Conservation (phyloP, 35 echinoderm and acorn worm genomes). For the Acanthaster planci region DNA sequence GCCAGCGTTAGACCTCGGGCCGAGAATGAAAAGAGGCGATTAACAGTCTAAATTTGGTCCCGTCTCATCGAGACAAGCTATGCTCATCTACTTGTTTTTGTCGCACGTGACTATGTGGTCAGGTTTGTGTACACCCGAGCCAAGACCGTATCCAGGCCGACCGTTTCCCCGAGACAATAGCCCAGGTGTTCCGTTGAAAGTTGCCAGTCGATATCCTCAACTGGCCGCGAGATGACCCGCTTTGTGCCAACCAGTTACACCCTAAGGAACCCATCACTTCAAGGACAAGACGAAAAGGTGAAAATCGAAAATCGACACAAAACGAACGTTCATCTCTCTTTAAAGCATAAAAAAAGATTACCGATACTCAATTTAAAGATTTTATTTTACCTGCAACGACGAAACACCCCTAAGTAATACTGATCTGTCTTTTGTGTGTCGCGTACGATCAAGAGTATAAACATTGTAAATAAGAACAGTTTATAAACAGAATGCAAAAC, state of each 20-base stretch:
- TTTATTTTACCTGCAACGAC: neutral
- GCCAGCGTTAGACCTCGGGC: neutral
- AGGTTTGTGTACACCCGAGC: neutral
- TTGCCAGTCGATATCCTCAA: constrained; percentile 1
- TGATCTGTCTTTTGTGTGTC: neutral
- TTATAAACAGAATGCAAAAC: no score
- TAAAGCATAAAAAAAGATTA: neutral
- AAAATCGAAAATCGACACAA: neutral
- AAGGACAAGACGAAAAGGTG: neutral
- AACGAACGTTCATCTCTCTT: neutral
- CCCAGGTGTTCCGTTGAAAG: constrained; percentile 3
- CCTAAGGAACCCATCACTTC: neutral
- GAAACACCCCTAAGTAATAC: neutral
- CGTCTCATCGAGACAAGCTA: neutral
- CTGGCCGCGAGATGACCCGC: no score
- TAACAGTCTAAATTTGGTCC: neutral
- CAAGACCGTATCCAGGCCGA: neutral
- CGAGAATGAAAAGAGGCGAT: constrained; percentile 8
- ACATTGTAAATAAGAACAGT: no score
- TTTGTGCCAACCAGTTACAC: no score
- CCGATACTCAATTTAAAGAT: neutral
- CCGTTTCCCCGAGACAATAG: neutral
- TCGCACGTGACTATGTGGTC: neutral
- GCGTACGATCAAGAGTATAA: neutral
- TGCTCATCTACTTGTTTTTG: neutral